Base-by-base conservation (phyloP, 1,140 invertebrate genomes). In the Zophobas atratus region DNA sequence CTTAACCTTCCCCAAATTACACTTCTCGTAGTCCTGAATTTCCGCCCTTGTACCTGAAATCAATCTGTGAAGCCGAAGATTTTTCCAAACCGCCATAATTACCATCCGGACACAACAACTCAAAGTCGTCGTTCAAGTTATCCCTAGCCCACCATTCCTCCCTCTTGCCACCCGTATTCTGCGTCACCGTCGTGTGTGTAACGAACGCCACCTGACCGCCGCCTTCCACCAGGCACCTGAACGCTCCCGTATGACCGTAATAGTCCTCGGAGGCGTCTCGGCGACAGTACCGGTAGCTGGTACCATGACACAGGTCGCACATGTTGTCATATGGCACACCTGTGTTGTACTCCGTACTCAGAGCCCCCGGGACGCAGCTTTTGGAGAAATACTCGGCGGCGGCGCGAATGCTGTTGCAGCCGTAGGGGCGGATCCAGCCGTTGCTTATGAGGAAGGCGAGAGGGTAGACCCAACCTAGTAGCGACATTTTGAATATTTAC, bases 121-220 rank as follows among this genome's bases (percentile, higher is more conserved):
- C 95, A 86, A 97, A 97, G 85, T 99, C 98, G 82, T 96, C 94
- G 0, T 92, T 92, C 34, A 99, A 90, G 32, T 97, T 92, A 84
- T 98, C 98, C 32, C 98, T 88, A 0, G 97, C 96, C 98, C 98
- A 99, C 89, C 92, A 95, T 84, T 97, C 95, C 75, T 91, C 90
- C 46, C 97, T 92, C 77, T 97, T 93, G 0, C 97, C 97, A 80
- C 96, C 96, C 0, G 96, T 95, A 83, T 96, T 98, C 85, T 98
- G 97, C 34, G 92, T 90, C 0, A 98, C 95, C 0, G 97, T 97
- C 0, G 96, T 96, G 86, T 97, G 95, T 79, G 97, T 95, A 0
- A 98, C 94, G 87, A 99, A 99, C 0, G 98, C 97, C 8, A 99
- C 96, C 86, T 99, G 92, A 1, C 97, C 98, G 8, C 96, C 96